Base-by-base conservation (phyloP, 92 coral and sea anemone genomes). In the Epizoanthus scotinus region DNA sequence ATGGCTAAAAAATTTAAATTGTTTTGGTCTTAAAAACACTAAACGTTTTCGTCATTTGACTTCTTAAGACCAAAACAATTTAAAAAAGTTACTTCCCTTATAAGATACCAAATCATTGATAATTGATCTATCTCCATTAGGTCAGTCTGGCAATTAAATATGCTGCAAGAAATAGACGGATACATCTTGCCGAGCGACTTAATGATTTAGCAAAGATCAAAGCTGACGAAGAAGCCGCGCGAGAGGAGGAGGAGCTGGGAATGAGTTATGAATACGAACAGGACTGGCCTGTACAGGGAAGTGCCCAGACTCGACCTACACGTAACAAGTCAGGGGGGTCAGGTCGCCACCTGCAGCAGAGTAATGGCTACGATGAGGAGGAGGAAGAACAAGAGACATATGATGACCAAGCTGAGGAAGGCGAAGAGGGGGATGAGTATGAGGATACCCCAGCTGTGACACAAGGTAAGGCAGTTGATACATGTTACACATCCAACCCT, bases 141-240 rank as follows among this genome's bases (percentile, higher is more conserved):
- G 99, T 96, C 6, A 96, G 99, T 66, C 87, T 96, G 54, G 99
- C 99, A 5, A 96, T 96, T 71, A 91, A 90, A 59, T 96, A 96
- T 70, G 99, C 99, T 20, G 91, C 98, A 24, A 89, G 92, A 66
- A 91, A 82, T 79, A 83, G 99, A 9, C 85, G 88, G 70, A 96
- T 96, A 93, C 89, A 93, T 80, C 88, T 96, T 26, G 99, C 99
- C 19, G 89, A 93, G 40, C 91, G 96, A 21, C 94, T 96, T 2
- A 90, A 87, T 47, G 91, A 91, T 62, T 78, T 96, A 19, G 99
- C 99, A 3, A 89, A 87, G 67, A 63, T 74, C 17, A 96, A 96
- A 67, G 99, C 99, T 8, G 91, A 87, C 25, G 93, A 93, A 67
- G 99, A 91, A 71, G 93, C 88, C 12, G 94, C 81, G 68, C 67